Percentiles rank a stretch among this genome's conserved stretches.
phyloP scores from a whole-genome alignment of 2,797 vertebrate species.

The Poeciliopsis presidionis region DNA sequence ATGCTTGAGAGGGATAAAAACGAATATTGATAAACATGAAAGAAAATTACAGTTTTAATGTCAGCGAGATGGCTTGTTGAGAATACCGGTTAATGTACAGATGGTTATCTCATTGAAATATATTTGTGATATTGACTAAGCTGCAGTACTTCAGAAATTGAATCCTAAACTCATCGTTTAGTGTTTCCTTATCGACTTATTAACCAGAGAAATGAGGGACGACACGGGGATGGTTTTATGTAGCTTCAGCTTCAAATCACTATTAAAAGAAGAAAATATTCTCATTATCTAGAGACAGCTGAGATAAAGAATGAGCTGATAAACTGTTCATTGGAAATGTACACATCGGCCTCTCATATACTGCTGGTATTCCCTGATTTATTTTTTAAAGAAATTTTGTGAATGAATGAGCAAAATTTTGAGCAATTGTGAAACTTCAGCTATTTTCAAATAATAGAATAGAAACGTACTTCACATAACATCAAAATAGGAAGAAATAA shows the following conservation, averaged over 20 bases:
- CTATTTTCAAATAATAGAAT: background rate
- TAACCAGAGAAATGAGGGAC: constrained; percentile 63
- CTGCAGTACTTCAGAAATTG: constrained; percentile 57
- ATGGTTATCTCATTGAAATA: constrained; percentile 64
- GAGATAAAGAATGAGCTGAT: constrained; percentile 32
- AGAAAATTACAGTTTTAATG: background rate
- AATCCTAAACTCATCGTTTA: constrained; percentile 53
- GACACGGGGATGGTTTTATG: constrained; percentile 21
- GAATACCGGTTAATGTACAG: constrained; percentile 44
- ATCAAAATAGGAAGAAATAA: background rate
- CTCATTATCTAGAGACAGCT: constrained; percentile 33
- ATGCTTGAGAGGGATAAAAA: background rate
- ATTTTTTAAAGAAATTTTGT: background rate
- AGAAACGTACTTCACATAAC: background rate
- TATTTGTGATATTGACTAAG: constrained; percentile 65
- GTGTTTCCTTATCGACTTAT: constrained; percentile 61
- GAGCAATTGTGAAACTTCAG: background rate
- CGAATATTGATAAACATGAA: background rate
- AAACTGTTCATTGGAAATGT: constrained; percentile 54
- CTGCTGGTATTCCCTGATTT: background rate
- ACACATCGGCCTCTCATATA: background rate
- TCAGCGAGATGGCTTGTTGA: background rate
- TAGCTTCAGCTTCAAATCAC: constrained; percentile 22
- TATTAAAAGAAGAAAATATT: constrained; percentile 31
- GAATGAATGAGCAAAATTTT: background rate